A percentile compares a stretch with the other conserved stretches of the same genome.
Evolutionary conservation across 2,888 invertebrate genomes (phyloP).

Genomic region (Erebia aethiops): DNA sequence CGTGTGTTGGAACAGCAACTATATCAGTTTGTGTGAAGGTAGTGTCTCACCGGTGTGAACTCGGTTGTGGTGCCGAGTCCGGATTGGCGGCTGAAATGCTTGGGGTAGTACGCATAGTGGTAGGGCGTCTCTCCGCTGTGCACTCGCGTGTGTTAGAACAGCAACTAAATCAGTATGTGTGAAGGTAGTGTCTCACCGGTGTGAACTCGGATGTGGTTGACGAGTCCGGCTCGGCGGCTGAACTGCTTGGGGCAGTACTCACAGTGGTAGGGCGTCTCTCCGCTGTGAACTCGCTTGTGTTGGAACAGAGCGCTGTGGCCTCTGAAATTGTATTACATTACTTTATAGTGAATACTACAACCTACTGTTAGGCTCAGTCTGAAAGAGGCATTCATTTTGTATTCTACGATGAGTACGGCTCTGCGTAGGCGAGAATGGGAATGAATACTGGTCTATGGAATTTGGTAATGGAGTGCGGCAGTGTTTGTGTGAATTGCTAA

Average conservation of each 20-base stretch:
- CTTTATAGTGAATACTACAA: no score
- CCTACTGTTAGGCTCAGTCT: no score
- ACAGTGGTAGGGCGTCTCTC: conserved; percentile 74
- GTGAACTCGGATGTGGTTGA: conserved; percentile 73
- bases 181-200: conserved; percentile 54
- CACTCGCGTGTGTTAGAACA: conserved; percentile 70
- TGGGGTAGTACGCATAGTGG: conserved; percentile 75
- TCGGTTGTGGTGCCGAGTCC: conserved; percentile 70
- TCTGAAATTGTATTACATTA: conserved; percentile 48
- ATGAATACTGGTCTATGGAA: no score
- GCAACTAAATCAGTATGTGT: neutral
- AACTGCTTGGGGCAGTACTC: conserved; percentile 75
- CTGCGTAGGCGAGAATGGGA: no score
- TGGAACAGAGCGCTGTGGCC: conserved; percentile 76
- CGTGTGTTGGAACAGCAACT: conserved; percentile 65
- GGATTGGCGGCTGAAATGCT: conserved; percentile 67
- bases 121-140: conserved; percentile 73
- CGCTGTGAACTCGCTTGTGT: conserved; percentile 68
- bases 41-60: conserved; percentile 66
- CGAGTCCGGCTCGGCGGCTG: conserved; percentile 65
- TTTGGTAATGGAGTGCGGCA: no score
- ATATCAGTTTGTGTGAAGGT: neutral
- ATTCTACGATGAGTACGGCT: no score
- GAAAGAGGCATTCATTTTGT: no score
- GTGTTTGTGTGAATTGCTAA: no score